Percentiles rank a stretch among this genome's conserved stretches.
Conservation (phyloP, 2,113 vertebrate genomes). For the Muntiacus reevesi region DNA sequence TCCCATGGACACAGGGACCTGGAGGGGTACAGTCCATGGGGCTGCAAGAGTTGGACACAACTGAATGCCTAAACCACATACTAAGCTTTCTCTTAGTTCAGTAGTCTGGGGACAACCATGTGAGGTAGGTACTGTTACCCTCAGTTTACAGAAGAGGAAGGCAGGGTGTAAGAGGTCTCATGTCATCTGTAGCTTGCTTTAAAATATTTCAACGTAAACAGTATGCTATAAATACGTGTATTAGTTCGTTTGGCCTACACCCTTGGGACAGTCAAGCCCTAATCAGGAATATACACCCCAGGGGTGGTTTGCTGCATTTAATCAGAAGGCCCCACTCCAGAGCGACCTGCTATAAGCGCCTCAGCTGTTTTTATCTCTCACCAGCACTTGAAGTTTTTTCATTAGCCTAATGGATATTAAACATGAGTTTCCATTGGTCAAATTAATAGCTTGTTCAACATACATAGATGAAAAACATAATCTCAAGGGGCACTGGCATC, state of each 20-base stretch:
- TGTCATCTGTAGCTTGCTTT: not conserved
- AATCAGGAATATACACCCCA: not conserved
- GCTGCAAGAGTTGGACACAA: not conserved
- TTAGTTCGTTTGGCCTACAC: not conserved
- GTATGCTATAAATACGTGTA: not conserved
- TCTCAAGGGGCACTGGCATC: not conserved
- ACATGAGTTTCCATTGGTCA: not conserved
- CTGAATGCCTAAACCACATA: not conserved
- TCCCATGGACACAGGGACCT: not conserved
- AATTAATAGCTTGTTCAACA: not conserved
- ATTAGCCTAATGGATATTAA: not conserved
- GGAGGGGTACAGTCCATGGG: not conserved
- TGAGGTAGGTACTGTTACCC: not conserved
- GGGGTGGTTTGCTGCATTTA: not conserved
- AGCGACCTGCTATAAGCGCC: not conserved
- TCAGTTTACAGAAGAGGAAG: not conserved
- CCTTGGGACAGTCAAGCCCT: not conserved
- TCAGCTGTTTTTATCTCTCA: conserved; percentile 27
- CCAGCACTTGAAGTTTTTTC: not conserved
- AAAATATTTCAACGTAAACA: not conserved
- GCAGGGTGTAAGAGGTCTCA: not conserved
- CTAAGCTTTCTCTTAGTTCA: not conserved
- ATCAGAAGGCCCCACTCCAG: not conserved
- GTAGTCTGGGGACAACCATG: not conserved
- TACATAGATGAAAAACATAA: not conserved